Evolutionary conservation across 2,797 vertebrate species (phyloP).

Genomic region (Lithobates sylvaticus): DNA sequence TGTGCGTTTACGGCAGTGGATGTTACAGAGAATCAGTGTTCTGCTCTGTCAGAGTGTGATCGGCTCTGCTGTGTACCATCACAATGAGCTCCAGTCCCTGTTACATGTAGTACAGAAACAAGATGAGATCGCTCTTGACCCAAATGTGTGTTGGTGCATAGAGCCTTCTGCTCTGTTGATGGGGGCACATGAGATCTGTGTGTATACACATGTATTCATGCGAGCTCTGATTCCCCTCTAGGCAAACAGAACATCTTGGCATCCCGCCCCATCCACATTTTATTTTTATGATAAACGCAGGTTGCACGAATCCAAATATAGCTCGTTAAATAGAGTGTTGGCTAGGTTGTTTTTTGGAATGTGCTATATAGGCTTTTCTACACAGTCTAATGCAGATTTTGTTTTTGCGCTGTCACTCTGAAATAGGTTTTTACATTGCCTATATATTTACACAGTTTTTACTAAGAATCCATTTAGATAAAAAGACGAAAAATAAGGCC

Average conservation of each 20-base stretch:
- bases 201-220: constrained; percentile 42
- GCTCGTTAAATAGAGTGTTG: neutral
- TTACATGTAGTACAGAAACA: neutral
- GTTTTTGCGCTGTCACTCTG: no score
- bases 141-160: constrained; percentile 29
- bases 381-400: neutral
- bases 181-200: neutral
- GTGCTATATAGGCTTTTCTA: neutral
- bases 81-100: neutral
- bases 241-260: constrained; percentile 23
- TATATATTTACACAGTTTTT: no score
- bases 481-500: no score
- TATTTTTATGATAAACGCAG: constrained; percentile 2
- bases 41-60: neutral
- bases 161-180: constrained; percentile 7
- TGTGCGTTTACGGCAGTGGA: neutral
- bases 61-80: neutral
- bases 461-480: no score
- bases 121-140: constrained; percentile 35
- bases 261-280: neutral
- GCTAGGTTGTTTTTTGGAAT: neutral
- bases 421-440: no score
- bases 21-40: neutral
- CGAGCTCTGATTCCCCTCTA: constrained; percentile 19
- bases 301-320: neutral